Evolutionary conservation across 1,140 invertebrate species (phyloP), one percentile per base, ranked within the genome.

Genomic region (Leucophenga varia): DNA sequence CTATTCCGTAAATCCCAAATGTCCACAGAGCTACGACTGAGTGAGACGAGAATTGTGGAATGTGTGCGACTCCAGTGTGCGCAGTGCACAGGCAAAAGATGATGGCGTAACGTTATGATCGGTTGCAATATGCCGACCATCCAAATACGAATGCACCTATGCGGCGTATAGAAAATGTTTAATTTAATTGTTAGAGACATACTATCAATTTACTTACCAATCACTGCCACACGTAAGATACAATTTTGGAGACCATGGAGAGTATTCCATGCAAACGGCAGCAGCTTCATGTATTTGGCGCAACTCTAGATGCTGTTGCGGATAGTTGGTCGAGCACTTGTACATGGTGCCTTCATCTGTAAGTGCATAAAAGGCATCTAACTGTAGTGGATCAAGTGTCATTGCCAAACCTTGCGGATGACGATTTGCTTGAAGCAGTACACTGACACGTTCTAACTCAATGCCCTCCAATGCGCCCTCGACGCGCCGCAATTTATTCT

Each of bases 171-270:
- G 12, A 18, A 28, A 14, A 52, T 36, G 32, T 1, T 45, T 45
- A 18, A 22, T n/a, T 18, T n/a, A 47, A 2, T 2, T 28, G 13
- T 22, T 25, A 25, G 5, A 10, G 22, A 25, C 10, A 25, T 25
- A 25, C 10, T 34, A 22, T 14, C 38, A 3, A 6, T 16, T 20
- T 20, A 81, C 76, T 22, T 74, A 79, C 82, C 87, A 90, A 71
- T 94, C 91, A 16, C 88, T 88, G 30, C 90, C 91, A 59, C 88
- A 89, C 0, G 89, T 90, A 1, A 91, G 76, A 54, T 89, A 86
- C 22, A 95, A 78, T 36, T 83, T 81, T 0, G 82, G 76, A 64
- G 87, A 87, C 74, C 86, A 92, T 0, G 84, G 84, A 2, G 90
- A 93, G 77, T 87, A 90, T 32, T 85, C 77, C 35, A 94, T 81